Percentiles rank a stretch among this genome's conserved stretches.
Conservation (phyloP, 2,797 vertebrate genomes). For the Lagodon rhomboides region DNA sequence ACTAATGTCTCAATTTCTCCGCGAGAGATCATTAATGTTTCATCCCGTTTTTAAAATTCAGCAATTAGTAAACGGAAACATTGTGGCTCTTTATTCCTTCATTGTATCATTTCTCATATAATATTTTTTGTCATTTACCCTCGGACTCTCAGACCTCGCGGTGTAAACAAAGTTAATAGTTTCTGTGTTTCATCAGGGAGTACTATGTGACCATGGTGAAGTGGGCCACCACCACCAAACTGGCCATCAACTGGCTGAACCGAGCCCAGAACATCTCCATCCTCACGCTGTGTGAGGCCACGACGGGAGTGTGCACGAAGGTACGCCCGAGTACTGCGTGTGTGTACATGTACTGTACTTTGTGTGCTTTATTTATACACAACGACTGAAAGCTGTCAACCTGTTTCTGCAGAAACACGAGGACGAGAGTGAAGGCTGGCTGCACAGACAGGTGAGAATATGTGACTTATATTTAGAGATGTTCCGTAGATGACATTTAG, state of each 20-base stretch:
- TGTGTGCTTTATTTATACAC: neutral
- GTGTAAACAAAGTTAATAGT: neutral
- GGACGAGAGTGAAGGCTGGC: slow-evolving; percentile 95
- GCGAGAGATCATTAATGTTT: slow-evolving; percentile 30
- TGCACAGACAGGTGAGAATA: slow-evolving; percentile 92
- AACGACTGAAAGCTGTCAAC: neutral
- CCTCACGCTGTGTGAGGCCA: slow-evolving; percentile 95
- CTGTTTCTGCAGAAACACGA: slow-evolving; percentile 92
- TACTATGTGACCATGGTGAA: slow-evolving; percentile 98
- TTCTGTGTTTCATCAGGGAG: slow-evolving; percentile 83
- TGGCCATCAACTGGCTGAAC: slow-evolving; percentile 98
- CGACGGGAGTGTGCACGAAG: slow-evolving; percentile 97
- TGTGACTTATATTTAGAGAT: neutral
- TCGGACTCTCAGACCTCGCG: neutral
- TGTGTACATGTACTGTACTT: slow-evolving; percentile 36
- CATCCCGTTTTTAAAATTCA: slow-evolving; percentile 26
- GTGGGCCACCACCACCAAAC: slow-evolving; percentile 97
- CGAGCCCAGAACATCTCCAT: slow-evolving; percentile 97
- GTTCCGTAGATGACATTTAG: too few relatives aligned
- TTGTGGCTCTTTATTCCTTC: neutral
- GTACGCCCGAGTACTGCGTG: slow-evolving; percentile 68
- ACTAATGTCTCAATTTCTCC: slow-evolving; percentile 29
- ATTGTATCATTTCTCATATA: neutral
- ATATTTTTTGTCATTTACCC: neutral
- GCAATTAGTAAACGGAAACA: slow-evolving; percentile 27